phyloP scores from a whole-genome alignment of 2,797 vertebrate genomes.

The Bucorvus abyssinicus region DNA sequence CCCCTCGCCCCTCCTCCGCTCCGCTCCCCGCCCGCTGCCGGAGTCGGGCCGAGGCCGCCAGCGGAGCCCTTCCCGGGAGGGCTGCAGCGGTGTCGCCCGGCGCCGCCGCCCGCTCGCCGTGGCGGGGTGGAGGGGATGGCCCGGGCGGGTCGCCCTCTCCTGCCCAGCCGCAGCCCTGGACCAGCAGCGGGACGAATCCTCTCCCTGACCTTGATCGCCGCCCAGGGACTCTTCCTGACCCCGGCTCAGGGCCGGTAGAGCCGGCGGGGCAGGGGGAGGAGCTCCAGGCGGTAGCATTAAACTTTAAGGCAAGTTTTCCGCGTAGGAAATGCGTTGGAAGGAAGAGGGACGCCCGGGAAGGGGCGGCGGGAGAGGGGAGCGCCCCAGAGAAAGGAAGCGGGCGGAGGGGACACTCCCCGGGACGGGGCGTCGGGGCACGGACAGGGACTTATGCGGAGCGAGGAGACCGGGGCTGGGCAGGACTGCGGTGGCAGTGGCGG shows the following conservation, averaged over 20 bases:
- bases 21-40: neutral
- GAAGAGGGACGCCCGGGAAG: neutral
- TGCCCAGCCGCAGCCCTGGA: neutral
- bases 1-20: neutral
- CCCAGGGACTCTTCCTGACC: neutral
- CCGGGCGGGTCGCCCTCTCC: neutral
- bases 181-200: neutral
- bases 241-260: neutral
- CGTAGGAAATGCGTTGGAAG: neutral
- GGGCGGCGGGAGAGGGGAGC: neutral
- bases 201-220: neutral
- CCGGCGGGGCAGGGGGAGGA: conserved; percentile 11
- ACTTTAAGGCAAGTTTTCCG: conserved; percentile 55
- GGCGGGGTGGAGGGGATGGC: neutral
- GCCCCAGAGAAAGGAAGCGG: neutral
- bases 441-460: neutral
- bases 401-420: too few species aligned
- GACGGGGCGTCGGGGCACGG: neutral
- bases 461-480: neutral
- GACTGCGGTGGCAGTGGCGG: neutral
- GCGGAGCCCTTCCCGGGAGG: neutral
- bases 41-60: neutral
- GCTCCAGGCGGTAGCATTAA: conserved; percentile 27
- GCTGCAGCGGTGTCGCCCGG: neutral
- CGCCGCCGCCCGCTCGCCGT: neutral